phyloP scores from a whole-genome alignment of 2,888 invertebrate species.

The Rugalucina vietnamica region DNA sequence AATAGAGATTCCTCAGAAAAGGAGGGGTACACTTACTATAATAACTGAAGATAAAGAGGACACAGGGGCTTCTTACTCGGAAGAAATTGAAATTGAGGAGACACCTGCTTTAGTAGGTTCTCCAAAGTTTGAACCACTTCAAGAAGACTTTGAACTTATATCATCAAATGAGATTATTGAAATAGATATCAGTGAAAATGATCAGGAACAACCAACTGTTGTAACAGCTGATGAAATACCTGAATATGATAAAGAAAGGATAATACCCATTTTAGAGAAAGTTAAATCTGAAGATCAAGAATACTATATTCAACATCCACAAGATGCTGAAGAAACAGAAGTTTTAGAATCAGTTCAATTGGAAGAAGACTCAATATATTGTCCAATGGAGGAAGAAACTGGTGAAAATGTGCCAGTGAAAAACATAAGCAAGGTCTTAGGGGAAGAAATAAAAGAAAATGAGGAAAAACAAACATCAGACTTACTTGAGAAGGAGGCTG shows the following conservation, averaged over 20 bases:
- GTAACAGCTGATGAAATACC: slow-evolving; percentile 3
- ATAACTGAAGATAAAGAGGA: slow-evolving; percentile 27
- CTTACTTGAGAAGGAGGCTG: neutral
- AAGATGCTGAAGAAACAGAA: slow-evolving; percentile 16
- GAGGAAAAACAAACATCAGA: neutral
- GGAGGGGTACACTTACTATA: neutral
- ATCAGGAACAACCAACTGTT: slow-evolving; percentile 10
- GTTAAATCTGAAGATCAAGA: slow-evolving; percentile 50
- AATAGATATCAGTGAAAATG: slow-evolving; percentile 34
- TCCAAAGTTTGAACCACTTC: neutral
- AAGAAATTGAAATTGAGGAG: slow-evolving; percentile 38
- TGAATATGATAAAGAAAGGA: slow-evolving; percentile 20
- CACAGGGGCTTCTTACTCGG: slow-evolving; percentile 3
- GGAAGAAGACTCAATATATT: neutral
- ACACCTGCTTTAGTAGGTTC: neutral
- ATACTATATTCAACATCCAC: slow-evolving; percentile 53
- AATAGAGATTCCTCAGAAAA: neutral
- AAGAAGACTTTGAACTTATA: neutral
- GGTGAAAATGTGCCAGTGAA: neutral
- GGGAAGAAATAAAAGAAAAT: neutral
- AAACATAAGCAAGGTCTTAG: neutral
- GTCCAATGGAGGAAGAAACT: neutral
- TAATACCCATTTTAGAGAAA: slow-evolving; percentile 40
- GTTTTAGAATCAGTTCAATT: neutral
- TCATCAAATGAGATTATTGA: slow-evolving; percentile 32